Evolutionary conservation across 2,113 vertebrate genomes (phyloP).

Genomic region (Shinisaurus crocodilurus): DNA sequence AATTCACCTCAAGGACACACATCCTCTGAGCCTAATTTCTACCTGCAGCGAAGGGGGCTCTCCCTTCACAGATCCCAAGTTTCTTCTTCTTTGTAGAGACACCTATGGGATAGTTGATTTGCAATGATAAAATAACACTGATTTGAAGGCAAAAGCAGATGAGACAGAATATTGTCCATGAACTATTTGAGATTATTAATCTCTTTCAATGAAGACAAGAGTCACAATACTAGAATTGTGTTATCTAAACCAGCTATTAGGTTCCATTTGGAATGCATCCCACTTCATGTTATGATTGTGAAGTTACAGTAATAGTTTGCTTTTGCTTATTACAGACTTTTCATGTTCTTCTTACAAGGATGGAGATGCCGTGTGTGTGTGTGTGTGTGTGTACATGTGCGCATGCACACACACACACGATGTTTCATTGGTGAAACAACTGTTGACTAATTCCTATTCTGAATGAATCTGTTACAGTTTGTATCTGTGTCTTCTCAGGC

Average conservation of each 20-base stretch:
- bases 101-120: neutral
- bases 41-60: neutral
- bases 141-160: conserved; percentile 24
- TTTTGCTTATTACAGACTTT: neutral
- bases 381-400: neutral
- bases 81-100: neutral
- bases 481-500: conserved; percentile 26
- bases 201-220: conserved; percentile 36
- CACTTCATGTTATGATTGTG: neutral
- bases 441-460: neutral
- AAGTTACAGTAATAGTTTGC: conserved; percentile 8
- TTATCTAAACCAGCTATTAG: conserved; percentile 20
- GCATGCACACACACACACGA: conserved; percentile 7
- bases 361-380: neutral
- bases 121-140: neutral
- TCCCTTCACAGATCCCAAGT: neutral
- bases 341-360: neutral
- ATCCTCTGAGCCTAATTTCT: neutral
- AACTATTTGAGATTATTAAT: conserved; percentile 31
- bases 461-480: conserved; percentile 24
- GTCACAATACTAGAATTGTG: conserved; percentile 16
- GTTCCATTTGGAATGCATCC: neutral
- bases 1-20: neutral
- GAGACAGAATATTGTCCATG: neutral
- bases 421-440: conserved; percentile 14